These are phyloP conservation scores for Leptura quadrifasciata DNA, from an alignment of 2,888 invertebrate species.

Conservation along the genomic window DNA sequence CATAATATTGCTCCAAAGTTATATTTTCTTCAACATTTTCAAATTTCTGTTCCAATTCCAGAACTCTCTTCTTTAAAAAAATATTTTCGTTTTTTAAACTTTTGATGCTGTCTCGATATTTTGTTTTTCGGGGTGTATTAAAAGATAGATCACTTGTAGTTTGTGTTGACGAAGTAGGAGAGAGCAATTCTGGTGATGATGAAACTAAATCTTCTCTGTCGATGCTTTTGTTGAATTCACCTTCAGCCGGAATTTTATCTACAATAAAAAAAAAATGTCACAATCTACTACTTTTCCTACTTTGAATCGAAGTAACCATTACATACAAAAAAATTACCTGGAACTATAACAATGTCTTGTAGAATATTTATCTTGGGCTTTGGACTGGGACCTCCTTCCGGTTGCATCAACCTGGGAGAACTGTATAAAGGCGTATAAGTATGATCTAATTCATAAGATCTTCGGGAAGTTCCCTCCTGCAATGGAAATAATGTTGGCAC, in stretches of 20 bases:
- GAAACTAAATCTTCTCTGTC: not conserved
- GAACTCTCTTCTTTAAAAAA: not conserved
- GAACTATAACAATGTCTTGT: not conserved
- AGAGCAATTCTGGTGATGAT: not conserved
- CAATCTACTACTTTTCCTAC: not conserved
- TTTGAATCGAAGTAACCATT: no score
- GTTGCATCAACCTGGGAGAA: not conserved
- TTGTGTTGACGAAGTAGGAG: not conserved
- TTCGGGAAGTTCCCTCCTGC: conserved; percentile 1
- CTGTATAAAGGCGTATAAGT: not conserved
- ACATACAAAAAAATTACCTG: not conserved
- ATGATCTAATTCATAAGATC: not conserved
- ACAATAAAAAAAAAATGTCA: not conserved
- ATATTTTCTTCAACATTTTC: not conserved
- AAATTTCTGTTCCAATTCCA: not conserved
- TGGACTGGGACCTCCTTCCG: not conserved
- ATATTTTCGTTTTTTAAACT: not conserved
- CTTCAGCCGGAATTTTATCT: not conserved
- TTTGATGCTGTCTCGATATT: not conserved
- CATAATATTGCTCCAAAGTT: not conserved
- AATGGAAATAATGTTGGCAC: conserved; percentile 19
- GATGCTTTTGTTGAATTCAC: not conserved
- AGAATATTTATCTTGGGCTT: not conserved
- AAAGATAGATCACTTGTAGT: not conserved
- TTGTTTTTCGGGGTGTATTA: not conserved